Percentiles rank a stretch among this genome's conserved stretches.
phyloP scores from a whole-genome alignment of 2,797 vertebrate species.

The Helostoma temminkii region DNA sequence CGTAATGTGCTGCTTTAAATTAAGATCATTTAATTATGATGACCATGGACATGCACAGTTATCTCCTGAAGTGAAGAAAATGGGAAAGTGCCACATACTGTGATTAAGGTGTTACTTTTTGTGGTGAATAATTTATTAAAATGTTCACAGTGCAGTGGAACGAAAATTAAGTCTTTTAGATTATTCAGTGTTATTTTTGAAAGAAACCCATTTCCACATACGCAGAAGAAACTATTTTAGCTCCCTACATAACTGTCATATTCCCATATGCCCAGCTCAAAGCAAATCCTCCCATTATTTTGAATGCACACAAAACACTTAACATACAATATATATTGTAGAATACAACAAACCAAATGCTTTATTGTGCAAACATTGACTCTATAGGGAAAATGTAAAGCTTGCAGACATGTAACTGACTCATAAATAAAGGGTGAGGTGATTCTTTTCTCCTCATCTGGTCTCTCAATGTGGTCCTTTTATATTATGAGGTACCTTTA shows the following conservation, averaged over 20 bases:
- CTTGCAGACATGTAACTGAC: not conserved
- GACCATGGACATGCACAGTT: conserved; percentile 40
- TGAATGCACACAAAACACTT: not conserved
- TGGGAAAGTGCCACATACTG: conserved; percentile 28
- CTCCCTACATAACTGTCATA: not conserved
- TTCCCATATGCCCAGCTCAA: conserved; percentile 4
- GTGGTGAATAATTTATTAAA: conserved; percentile 47
- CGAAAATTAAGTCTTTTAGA: conserved; percentile 18
- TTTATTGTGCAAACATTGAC: not conserved
- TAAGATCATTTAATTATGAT: conserved; percentile 66
- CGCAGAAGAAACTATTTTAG: conserved; percentile 10
- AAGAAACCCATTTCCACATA: not conserved
- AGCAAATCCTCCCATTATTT: not conserved
- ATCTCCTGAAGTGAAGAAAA: conserved; percentile 37
- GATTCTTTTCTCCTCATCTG: conserved; percentile 33
- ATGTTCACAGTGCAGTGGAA: conserved; percentile 24
- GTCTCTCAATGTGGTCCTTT: conserved; percentile 34
- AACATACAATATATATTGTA: not conserved
- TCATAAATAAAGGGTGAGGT: not conserved
- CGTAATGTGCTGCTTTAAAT: conserved; percentile 64
- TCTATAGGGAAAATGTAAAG: not conserved
- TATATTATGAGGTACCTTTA: conserved; percentile 46
- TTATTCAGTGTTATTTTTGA: conserved; percentile 8
- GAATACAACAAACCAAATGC: not conserved
- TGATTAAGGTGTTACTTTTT: conserved; percentile 44